Evolutionary conservation across 1,140 invertebrate genomes (phyloP), one percentile per base, ranked within the genome.

Genomic region (Ceratitis capitata): DNA sequence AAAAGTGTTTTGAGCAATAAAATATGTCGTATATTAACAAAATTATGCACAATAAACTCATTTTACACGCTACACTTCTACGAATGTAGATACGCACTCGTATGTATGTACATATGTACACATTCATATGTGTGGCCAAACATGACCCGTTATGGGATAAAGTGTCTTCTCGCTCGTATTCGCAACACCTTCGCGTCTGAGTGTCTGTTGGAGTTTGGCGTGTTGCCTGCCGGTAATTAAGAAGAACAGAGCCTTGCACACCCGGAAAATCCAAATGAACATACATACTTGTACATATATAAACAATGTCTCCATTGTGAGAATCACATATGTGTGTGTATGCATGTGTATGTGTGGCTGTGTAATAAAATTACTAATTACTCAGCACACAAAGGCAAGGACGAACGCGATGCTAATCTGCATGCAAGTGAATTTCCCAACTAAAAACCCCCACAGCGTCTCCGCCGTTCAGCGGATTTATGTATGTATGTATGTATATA

Each of bases 1-100:
- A 90, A 89, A n/a, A 83, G 82, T 83, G 87, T 87, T 84, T 86
- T 89, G 89, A 89, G 88, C 87, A 88, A 90, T 90, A 90, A 90
- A 90, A 90, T 90, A 90, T 90, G 89, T 90, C 89, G 90, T 90
- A 90, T 90, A 89, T 90, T 90, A 90, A 87, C 87, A 87, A 88
- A 89, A 90, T 90, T 90, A n/a, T n/a, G n/a, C n/a, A 89, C 88
- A 89, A 90, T 90, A 88, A 90, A 90, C 87, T 89, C 89, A 90
- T 90, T 90, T 87, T 87, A 61, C 86, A 90, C 86, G 89, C 69
- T 69, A 3, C 84, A 45, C 29, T 47, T 45, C 10, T 29, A 29
- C 4, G 12, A 10, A 29, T 26, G 12, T 29, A 29, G 0, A 0
- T 19, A 16, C 83, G 3, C n/a, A 84, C n/a, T 10, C 26, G 12